Percentiles rank a stretch among this genome's conserved stretches.
Evolutionary conservation across 1,140 invertebrate genomes (phyloP).

Genomic region (Ctenoplectra terminalis): DNA sequence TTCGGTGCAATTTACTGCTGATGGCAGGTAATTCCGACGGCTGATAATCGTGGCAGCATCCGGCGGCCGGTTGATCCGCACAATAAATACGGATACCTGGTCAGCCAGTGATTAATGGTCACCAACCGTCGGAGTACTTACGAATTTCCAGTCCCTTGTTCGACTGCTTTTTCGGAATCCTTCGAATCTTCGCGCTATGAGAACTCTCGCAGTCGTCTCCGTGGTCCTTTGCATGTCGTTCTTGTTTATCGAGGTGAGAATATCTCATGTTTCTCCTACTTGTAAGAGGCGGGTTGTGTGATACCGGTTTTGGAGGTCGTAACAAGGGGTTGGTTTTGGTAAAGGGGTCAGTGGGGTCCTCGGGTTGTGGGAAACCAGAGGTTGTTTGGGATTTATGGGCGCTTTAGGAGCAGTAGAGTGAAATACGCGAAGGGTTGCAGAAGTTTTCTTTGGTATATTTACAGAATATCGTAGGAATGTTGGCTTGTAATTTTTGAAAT

Average conservation of each 20-base stretch:
- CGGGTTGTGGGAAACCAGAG: neutral
- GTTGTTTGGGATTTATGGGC: neutral
- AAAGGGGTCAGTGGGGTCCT: neutral
- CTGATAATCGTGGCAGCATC: conserved; percentile 67
- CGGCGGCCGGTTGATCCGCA: conserved; percentile 57
- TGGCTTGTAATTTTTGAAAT: no score
- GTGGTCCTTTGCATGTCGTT: no score
- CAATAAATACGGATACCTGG: conserved; percentile 67
- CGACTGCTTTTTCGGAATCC: neutral
- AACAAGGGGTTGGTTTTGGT: neutral
- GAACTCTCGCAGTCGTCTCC: neutral
- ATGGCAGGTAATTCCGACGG: conserved; percentile 65
- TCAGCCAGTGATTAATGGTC: conserved; percentile 59
- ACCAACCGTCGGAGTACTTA: conserved; percentile 8
- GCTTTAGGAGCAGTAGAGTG: neutral
- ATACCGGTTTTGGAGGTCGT: no score
- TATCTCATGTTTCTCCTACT: no score
- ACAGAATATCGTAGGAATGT: no score
- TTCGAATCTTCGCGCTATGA: neutral
- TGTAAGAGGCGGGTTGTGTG: no score
- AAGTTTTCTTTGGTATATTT: no score
- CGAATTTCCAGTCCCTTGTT: conserved; percentile 10
- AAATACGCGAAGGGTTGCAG: no score
- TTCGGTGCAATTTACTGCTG: conserved; percentile 65
- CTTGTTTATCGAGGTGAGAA: neutral